These are phyloP conservation scores for Polyommatus iphigenia DNA, from an alignment of 2,888 invertebrate genomes.

Conservation along the genomic window DNA sequence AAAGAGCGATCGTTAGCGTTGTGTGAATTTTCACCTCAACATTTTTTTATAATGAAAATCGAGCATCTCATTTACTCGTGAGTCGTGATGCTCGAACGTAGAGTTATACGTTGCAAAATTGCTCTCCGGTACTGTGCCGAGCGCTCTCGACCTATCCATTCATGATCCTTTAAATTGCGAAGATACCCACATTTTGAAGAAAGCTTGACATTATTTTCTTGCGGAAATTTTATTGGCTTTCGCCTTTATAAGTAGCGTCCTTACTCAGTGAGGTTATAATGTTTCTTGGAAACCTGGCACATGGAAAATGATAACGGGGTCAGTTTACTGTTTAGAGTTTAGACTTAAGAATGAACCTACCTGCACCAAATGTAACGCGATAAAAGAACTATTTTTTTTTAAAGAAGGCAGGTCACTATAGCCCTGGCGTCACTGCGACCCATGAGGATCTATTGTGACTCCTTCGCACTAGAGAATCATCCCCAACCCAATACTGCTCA, in stretches of 20 bases:
- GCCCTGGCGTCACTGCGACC: too few species aligned
- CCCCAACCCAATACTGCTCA: too few species aligned
- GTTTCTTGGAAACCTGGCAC: background rate
- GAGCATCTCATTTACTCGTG: slow-evolving; percentile 7
- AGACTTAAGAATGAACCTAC: background rate
- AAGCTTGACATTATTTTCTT: slow-evolving; percentile 16
- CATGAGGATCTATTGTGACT: too few species aligned
- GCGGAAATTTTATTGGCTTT: background rate
- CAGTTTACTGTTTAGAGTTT: too few species aligned
- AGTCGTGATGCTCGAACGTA: slow-evolving; percentile 11
- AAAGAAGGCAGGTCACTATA: too few species aligned
- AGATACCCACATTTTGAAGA: slow-evolving; percentile 17
- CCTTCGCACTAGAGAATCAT: too few species aligned
- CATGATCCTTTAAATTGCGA: slow-evolving; percentile 20
- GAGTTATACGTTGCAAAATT: slow-evolving; percentile 27
- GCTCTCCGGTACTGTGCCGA: slow-evolving; percentile 24
- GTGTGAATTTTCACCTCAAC: background rate
- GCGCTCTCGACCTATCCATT: slow-evolving; percentile 25
- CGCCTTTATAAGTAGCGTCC: background rate
- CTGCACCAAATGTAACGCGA: too few species aligned
- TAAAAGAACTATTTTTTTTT: too few species aligned
- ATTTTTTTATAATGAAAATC: background rate
- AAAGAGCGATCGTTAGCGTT: slow-evolving; percentile 2
- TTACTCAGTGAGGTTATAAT: background rate
- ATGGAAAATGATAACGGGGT: background rate